phyloP scores from a whole-genome alignment of 2,888 invertebrate genomes.

The Zelleria hepariella region DNA sequence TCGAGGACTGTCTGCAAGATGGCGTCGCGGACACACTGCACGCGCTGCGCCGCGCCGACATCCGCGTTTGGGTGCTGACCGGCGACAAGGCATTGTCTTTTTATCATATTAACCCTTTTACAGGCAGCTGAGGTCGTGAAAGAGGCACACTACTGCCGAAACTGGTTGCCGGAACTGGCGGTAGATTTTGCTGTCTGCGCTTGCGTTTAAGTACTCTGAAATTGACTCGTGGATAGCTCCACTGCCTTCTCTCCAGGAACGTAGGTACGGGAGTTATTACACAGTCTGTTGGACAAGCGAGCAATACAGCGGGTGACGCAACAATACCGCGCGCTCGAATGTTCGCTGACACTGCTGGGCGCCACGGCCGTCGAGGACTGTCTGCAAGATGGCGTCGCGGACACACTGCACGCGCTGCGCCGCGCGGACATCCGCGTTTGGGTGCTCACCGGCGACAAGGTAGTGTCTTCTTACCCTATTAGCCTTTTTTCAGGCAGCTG shows the following conservation, averaged over 20 bases:
- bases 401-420: conserved; percentile 83
- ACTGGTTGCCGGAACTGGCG: too few relatives aligned
- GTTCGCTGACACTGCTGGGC: conserved; percentile 80
- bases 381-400: conserved; percentile 87
- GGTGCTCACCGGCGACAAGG: conserved; percentile 94
- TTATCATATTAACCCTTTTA: too few relatives aligned
- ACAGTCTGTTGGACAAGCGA: too few relatives aligned
- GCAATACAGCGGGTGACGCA: conserved; percentile 37
- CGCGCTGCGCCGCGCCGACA: conserved; percentile 82
- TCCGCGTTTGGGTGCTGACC: conserved; percentile 92
- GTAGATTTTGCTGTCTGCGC: too few relatives aligned
- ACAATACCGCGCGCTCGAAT: conserved; percentile 45
- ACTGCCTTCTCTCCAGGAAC: too few relatives aligned
- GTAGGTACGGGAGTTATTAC: too few relatives aligned
- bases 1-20: conserved; percentile 91
- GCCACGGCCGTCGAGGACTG: conserved; percentile 93
- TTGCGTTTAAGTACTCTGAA: too few relatives aligned
- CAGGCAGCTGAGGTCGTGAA: too few relatives aligned
- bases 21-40: conserved; percentile 87
- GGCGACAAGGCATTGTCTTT: conserved; percentile 91
- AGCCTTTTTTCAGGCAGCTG: too few relatives aligned
- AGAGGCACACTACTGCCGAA: too few relatives aligned
- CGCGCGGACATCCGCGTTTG: conserved; percentile 89
- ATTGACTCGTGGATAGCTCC: too few relatives aligned
- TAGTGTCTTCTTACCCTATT: conserved; percentile 31